These are phyloP conservation scores for Platyscelio sp. DNA, from an alignment of 2,888 invertebrate genomes.

Conservation along the genomic window DNA sequence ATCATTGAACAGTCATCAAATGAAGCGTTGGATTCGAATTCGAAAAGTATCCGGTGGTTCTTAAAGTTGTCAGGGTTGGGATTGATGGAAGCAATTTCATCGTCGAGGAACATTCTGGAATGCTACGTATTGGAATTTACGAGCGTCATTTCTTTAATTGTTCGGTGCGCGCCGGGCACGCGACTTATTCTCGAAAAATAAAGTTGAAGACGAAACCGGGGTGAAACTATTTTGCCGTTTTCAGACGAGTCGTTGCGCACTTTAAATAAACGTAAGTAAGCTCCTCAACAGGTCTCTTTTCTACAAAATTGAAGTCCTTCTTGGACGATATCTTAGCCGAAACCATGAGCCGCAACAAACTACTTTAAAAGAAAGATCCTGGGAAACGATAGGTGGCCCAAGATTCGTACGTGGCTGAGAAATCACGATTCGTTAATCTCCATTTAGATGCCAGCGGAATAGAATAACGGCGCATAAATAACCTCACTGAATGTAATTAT, in stretches of 20 bases:
- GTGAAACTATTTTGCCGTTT: constrained; percentile 34
- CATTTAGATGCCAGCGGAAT: constrained; percentile 40
- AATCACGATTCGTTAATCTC: constrained; percentile 47
- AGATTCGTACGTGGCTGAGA: neutral
- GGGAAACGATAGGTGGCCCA: constrained; percentile 23
- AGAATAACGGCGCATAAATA: constrained; percentile 53
- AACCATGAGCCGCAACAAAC: constrained; percentile 38
- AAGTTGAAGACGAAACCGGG: constrained; percentile 45
- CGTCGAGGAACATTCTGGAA: constrained; percentile 76
- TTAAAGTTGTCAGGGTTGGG: constrained; percentile 80
- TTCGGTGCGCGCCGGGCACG: constrained; percentile 67
- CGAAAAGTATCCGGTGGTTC: constrained; percentile 73
- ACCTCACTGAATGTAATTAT: constrained; percentile 59
- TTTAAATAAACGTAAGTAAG: constrained; percentile 33
- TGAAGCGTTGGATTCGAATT: too few species aligned
- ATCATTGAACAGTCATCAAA: too few species aligned
- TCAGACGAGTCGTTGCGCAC: constrained; percentile 9
- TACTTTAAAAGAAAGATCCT: constrained; percentile 11
- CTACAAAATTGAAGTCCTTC: constrained; percentile 34
- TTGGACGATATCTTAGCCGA: constrained; percentile 13
- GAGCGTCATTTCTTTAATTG: constrained; percentile 82
- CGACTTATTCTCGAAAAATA: constrained; percentile 76
- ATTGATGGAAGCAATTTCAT: constrained; percentile 84
- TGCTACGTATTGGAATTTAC: constrained; percentile 79
- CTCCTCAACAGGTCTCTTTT: constrained; percentile 55